phyloP scores from a whole-genome alignment of 2,797 vertebrate species.

The Cyprinella venusta region DNA sequence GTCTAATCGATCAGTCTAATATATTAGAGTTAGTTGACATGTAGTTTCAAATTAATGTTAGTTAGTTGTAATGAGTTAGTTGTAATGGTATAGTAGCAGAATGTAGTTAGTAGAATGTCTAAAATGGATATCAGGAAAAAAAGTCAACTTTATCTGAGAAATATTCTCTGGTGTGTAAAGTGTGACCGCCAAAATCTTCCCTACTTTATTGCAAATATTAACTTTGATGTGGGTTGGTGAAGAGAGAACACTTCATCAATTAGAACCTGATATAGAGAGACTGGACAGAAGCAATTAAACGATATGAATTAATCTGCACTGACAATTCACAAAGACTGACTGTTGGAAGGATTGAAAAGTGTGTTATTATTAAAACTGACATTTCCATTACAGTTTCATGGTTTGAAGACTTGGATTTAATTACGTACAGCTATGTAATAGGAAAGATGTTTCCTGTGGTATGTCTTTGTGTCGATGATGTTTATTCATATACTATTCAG shows the following conservation, averaged over 20 bases:
- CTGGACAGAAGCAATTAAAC: neutral
- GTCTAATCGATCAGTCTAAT: neutral
- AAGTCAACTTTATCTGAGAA: neutral
- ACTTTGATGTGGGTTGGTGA: neutral
- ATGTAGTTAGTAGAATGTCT: neutral
- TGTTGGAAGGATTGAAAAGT: neutral
- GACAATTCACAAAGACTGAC: neutral
- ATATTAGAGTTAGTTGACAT: neutral
- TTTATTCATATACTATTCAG: neutral
- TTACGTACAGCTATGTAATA: neutral
- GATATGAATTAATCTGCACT: constrained; percentile 8
- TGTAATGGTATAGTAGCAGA: neutral
- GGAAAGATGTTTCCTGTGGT: neutral
- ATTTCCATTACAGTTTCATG: constrained; percentile 10
- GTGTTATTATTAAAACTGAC: constrained; percentile 10
- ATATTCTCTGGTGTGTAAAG: neutral
- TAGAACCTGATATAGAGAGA: neutral
- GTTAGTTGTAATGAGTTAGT: neutral
- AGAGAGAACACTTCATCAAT: neutral
- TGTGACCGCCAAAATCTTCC: neutral
- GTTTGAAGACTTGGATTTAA: neutral
- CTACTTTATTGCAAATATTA: neutral
- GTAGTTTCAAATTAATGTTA: neutral
- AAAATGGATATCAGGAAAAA: neutral
- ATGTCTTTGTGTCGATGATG: neutral